These are phyloP conservation scores for Invenusta paracnida DNA, from an alignment of 2,888 invertebrate species.

Conservation along the genomic window DNA sequence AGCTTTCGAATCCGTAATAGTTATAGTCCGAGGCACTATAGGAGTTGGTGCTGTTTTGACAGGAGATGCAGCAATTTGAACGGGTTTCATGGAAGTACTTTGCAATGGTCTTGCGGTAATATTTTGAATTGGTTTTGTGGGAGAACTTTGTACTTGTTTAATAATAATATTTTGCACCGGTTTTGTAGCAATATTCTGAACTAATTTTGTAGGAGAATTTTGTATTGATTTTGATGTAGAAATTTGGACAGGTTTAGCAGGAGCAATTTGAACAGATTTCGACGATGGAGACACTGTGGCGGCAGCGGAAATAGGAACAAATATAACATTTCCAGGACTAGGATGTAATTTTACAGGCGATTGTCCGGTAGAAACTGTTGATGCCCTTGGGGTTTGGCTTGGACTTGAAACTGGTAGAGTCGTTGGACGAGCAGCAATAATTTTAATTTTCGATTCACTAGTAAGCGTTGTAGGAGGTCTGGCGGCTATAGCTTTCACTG, in stretches of 20 bases:
- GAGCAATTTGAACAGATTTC: background rate
- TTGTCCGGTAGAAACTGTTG: too few species aligned
- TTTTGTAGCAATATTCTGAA: background rate
- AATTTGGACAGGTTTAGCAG: background rate
- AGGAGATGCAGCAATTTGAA: background rate
- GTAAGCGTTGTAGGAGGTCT: background rate
- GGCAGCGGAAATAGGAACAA: background rate
- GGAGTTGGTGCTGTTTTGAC: background rate
- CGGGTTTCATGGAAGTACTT: background rate
- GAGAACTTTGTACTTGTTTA: too few species aligned
- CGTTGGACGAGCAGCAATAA: background rate
- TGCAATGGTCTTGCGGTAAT: too few species aligned
- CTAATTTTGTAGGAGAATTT: too few species aligned
- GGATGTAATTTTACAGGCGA: background rate
- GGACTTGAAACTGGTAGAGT: background rate
- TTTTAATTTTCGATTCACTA: background rate
- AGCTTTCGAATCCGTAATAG: background rate
- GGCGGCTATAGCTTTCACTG: background rate
- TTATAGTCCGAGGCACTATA: background rate
- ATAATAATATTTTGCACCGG: background rate
- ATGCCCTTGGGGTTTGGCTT: background rate
- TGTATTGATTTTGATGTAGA: too few species aligned
- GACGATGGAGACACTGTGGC: background rate
- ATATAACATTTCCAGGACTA: background rate
- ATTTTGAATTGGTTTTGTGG: background rate